Evolutionary conservation across 2,113 vertebrate species (phyloP).

Genomic region (Cebus imitator): DNA sequence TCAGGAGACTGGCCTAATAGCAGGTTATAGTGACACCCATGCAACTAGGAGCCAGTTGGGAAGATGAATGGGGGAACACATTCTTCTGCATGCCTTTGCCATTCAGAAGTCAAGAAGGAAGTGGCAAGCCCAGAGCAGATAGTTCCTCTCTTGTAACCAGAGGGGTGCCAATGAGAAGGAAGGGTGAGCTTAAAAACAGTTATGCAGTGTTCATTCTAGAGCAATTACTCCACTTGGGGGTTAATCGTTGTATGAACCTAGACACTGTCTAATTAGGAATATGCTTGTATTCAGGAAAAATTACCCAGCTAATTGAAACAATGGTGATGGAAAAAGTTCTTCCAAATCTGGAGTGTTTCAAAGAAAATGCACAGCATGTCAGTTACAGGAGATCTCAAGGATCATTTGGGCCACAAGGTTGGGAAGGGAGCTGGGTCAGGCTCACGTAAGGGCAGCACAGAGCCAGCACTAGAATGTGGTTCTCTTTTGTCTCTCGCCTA

Average conservation of each 20-base stretch:
- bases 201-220: conserved; percentile 31
- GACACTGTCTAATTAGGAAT: conserved; percentile 62
- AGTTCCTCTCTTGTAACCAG: background rate
- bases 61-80: background rate
- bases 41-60: background rate
- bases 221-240: conserved; percentile 41
- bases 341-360: background rate
- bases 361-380: background rate
- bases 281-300: conserved; percentile 29
- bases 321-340: background rate
- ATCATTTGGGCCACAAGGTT: background rate
- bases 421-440: background rate
- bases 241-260: conserved; percentile 59
- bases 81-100: background rate
- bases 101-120: background rate
- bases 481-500: background rate
- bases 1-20: background rate
- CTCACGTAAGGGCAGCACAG: background rate
- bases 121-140: background rate
- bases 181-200: conserved; percentile 4
- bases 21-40: background rate
- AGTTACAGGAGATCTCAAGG: background rate
- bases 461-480: background rate
- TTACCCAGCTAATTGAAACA: conserved; percentile 50
- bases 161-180: background rate